phyloP scores from a whole-genome alignment of 2,888 invertebrate genomes.

The Melinaea marsaeus region DNA sequence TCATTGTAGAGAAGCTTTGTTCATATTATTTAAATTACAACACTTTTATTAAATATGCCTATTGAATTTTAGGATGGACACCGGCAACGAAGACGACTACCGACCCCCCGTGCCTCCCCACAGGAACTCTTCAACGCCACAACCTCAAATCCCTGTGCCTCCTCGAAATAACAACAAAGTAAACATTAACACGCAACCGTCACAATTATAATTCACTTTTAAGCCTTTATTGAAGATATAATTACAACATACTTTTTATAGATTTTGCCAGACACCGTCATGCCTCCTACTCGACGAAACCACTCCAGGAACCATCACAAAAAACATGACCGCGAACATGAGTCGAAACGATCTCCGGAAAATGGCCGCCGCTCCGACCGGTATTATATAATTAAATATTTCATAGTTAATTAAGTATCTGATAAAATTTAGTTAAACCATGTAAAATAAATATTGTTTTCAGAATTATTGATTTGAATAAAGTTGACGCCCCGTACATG shows the following conservation, averaged over 20 bases:
- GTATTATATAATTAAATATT: conserved; percentile 37
- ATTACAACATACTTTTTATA: conserved; percentile 34
- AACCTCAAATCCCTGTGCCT: conserved; percentile 57
- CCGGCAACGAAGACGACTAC: conserved; percentile 78
- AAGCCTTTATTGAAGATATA: not conserved
- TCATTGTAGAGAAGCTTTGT: conserved; percentile 21
- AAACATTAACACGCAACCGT: conserved; percentile 31
- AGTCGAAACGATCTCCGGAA: conserved; percentile 66
- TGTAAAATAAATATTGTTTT: conserved; percentile 22
- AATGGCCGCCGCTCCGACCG: conserved; percentile 67
- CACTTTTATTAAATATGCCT: conserved; percentile 16
- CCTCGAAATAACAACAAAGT: conserved; percentile 71
- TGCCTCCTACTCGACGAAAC: conserved; percentile 71
- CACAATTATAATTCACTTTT: not conserved
- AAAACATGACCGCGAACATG: conserved; percentile 67
- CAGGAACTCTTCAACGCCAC: conserved; percentile 81
- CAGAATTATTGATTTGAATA: conserved; percentile 75
- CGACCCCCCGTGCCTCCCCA: conserved; percentile 94
- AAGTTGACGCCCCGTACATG: conserved; percentile 65
- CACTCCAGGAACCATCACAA: conserved; percentile 70
- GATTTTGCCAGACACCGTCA: conserved; percentile 73
- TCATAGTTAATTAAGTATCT: not conserved
- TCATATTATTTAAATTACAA: not conserved
- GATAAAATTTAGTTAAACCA: not conserved
- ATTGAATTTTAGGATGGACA: conserved; percentile 62